Base-by-base conservation (phyloP, 1,140 invertebrate species). In the Diorhabda sublineata region DNA sequence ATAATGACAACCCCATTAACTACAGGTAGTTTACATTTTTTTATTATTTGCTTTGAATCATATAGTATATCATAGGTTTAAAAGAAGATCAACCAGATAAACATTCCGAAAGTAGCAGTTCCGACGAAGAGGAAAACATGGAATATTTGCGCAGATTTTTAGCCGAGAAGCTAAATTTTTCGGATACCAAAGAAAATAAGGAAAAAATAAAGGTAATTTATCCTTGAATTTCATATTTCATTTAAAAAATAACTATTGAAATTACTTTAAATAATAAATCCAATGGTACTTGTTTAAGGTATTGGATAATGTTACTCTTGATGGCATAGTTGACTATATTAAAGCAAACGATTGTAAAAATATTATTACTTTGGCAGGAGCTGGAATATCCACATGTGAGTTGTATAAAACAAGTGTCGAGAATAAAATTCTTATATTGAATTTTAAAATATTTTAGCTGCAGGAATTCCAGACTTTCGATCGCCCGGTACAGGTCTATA, bases 351-450 rank as follows among this genome's bases (percentile, higher is more conserved):
- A 90, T 71, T 93, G 92, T 76, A 91, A 89, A 81, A 96, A 96
- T 75, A 90, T 98, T 64, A 91, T 98, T 66, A 95, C 93, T 11
- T 90, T 98, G 89, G 91, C 94, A 71, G 96, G 96, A 66, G 96
- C 96, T 74, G 96, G 96, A 65, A 97, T 98, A 76, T 97, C 95
- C 26, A 97, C 95, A 52, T 92, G 94, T 95, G 87, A 89, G 87
- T 88, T 57, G 26, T 52, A 26, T 26, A 26, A 26, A 26, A 26
- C 26, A 26, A 26, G 26, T 1, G 0, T 26, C 26, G 26, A 26
- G 26, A 26, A 26, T 26, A 26, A 26, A 26, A 26, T 26, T 26
- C 26, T 26, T 26, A 26, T 26, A 26, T 26, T 26, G 26, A 26
- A 26, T 26, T 44, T 69, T 43, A 58, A 52, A 64, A 66, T 69